Base-by-base conservation (phyloP, 1,140 invertebrate species). In the Vollenhovia emeryi region DNA sequence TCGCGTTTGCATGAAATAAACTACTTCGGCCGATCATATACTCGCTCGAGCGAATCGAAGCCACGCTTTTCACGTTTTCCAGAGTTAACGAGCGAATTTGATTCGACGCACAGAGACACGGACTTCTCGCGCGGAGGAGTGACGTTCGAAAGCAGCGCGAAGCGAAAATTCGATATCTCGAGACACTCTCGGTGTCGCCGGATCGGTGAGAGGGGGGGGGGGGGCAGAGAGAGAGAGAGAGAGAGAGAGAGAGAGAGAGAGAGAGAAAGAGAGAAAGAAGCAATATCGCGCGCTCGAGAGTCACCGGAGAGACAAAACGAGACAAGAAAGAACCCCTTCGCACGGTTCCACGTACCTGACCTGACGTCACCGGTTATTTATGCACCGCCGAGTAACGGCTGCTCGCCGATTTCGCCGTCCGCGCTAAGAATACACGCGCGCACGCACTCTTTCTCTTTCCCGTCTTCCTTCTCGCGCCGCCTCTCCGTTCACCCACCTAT, bases 291-390 rank as follows among this genome's bases (percentile, higher is more conserved):
- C 36, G 30, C 60, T 13, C 50, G n/a, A 66, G 13, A 36, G n/a
- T 27, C 59, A 8, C 30, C 13, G 4, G 21, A 30, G 24, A 30
- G 68, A 33, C 48, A n/a, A 59, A 45, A 68, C 62, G 62, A 48
- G 24, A 4, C 27, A 48, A 27, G n/a, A 21, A 71, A 27, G 59
- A 82, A 62, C n/a, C 30, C 11, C 43, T 71, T 88, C 79, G 43
- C 52, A 43, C 79, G 50, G 30, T 36, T 78, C 21, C 69, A 43
- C 57, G 40, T 84, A 75, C 11, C 68, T 64, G 85, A 84, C 75
- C 68, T 71, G 85, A 87, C 87, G 80, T 89, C 85, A 87, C 30
- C 66, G 43, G 85, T 64, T 89, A 89, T 89, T 89, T 89, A 79
- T 73, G 64, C 83, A 48, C 24, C 71, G 52, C 18, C 73, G 33